Evolutionary conservation across 2,888 invertebrate species (phyloP).

Genomic region (Cephus rjabovi): DNA sequence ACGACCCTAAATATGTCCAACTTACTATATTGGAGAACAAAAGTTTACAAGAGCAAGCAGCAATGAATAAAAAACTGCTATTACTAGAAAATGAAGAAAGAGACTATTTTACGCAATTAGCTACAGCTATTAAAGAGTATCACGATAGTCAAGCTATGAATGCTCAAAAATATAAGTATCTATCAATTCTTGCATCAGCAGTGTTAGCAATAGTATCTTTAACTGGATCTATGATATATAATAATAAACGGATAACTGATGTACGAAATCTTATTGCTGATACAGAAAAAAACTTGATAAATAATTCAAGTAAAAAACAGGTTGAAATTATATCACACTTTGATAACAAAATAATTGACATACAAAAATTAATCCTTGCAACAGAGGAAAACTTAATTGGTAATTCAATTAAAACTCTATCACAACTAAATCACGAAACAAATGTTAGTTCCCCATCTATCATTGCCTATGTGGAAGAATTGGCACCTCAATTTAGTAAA

Average conservation of each 20-base stretch:
- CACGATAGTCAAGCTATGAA: slow-evolving; percentile 59
- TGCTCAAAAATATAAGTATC: slow-evolving; percentile 59
- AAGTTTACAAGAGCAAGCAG: slow-evolving; percentile 54
- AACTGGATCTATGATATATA: slow-evolving; percentile 57
- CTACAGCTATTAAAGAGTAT: slow-evolving; percentile 62
- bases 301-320: neutral
- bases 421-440: neutral
- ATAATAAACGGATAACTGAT: slow-evolving; percentile 51
- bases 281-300: slow-evolving; percentile 35
- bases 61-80: slow-evolving; percentile 40
- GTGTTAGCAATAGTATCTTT: slow-evolving; percentile 54
- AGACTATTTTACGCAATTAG: slow-evolving; percentile 56
- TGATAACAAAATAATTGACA: neutral
- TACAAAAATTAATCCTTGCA: neutral
- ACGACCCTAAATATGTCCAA: slow-evolving; percentile 60
- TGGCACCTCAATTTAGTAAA: neutral
- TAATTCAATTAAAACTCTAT: neutral
- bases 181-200: slow-evolving; percentile 58
- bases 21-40: slow-evolving; percentile 60
- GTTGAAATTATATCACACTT: neutral
- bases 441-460: neutral
- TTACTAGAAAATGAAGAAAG: slow-evolving; percentile 58
- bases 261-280: slow-evolving; percentile 44
- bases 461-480: neutral
- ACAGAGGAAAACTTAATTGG: neutral